Conservation (phyloP, 1,140 invertebrate genomes). For the Pogonomyrmex californicus region DNA sequence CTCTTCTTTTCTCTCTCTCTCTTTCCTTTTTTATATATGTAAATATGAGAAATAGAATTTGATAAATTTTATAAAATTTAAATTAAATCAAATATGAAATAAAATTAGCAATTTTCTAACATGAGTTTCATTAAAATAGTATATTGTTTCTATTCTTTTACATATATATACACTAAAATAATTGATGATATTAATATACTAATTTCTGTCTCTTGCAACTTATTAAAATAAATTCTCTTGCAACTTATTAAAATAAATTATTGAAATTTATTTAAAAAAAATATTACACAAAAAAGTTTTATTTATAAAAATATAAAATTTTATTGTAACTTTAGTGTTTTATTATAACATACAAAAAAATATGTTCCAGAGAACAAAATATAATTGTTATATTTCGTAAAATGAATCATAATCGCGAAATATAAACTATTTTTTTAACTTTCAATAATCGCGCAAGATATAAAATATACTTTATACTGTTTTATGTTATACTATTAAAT, state of each 20-base stretch:
- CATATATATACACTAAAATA: background rate
- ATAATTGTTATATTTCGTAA: conserved; percentile 29
- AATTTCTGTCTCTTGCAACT: background rate
- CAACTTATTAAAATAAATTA: background rate
- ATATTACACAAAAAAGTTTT: conserved; percentile 9
- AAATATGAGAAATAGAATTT: background rate
- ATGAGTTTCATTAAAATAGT: background rate
- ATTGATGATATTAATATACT: background rate
- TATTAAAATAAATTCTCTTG: background rate
- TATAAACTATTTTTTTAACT: background rate
- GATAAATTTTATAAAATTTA: background rate
- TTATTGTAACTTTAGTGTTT: conserved; percentile 55
- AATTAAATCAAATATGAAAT: background rate
- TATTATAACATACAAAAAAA: conserved; percentile 76
- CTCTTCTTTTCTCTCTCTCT: too few species aligned
- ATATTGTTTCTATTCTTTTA: background rate
- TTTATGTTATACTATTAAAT: background rate
- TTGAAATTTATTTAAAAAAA: conserved; percentile 5
- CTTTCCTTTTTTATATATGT: too few species aligned
- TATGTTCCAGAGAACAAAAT: conserved; percentile 37
- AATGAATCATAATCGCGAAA: background rate
- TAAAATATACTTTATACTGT: background rate
- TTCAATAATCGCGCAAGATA: background rate
- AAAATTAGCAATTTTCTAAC: background rate
- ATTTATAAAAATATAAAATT: conserved; percentile 52